phyloP scores from a whole-genome alignment of 2,888 invertebrate species.

The Pseudococcus viburni region DNA sequence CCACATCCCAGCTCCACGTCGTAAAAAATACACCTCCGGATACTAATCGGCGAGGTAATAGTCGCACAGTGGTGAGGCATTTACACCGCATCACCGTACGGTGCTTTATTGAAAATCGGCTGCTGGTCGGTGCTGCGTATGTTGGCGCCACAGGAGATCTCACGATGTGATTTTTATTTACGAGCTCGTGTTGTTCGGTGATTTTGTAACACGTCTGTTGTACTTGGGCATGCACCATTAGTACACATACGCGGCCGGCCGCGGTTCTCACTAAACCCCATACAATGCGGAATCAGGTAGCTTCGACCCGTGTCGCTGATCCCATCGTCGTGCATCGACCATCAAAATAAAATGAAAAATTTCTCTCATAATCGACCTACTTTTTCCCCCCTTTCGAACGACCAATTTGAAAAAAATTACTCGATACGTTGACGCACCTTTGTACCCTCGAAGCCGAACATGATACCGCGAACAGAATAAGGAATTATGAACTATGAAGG shows the following conservation, averaged over 20 bases:
- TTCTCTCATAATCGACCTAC: neutral
- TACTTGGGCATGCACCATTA: slow-evolving; percentile 29
- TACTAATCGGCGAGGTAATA: slow-evolving; percentile 53
- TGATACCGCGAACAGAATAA: neutral
- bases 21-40: slow-evolving; percentile 30
- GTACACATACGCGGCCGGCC: neutral
- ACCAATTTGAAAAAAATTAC: neutral
- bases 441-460: neutral
- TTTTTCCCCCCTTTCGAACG: neutral
- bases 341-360: neutral
- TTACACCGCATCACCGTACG: slow-evolving; percentile 13
- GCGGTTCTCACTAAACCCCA: neutral
- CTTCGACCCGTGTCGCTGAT: neutral
- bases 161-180: slow-evolving; percentile 64
- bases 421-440: neutral
- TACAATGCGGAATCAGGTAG: slow-evolving; percentile 1
- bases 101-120: slow-evolving; percentile 65
- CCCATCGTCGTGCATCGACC: neutral
- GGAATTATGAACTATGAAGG: slow-evolving; percentile 34
- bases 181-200: slow-evolving; percentile 62
- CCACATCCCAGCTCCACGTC: no score
- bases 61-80: slow-evolving; percentile 43
- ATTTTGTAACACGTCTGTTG: slow-evolving; percentile 47
- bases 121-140: slow-evolving; percentile 19
- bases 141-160: slow-evolving; percentile 64